Evolutionary conservation across 2,888 invertebrate genomes (phyloP).

Genomic region (Dryocosmus kuriphilus): DNA sequence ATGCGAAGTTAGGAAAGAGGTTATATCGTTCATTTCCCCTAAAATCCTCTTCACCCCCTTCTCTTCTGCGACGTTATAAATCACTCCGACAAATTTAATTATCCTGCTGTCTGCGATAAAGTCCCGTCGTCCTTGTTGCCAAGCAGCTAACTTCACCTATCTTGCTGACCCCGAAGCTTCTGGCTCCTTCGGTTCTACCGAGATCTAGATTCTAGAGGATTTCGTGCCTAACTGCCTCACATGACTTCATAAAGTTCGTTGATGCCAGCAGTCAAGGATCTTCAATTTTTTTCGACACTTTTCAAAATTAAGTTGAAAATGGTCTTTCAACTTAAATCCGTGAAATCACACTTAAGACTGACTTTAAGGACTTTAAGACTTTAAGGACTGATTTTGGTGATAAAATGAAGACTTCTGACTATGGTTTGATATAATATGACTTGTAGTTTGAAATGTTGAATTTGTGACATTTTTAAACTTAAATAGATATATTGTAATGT

Average conservation of each 20-base stretch:
- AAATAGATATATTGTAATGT: too few species aligned
- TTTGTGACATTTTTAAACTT: too few species aligned
- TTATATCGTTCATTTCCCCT: slow-evolving; percentile 41
- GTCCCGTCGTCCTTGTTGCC: slow-evolving; percentile 68
- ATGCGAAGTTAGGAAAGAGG: slow-evolving; percentile 14
- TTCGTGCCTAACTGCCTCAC: slow-evolving; percentile 22
- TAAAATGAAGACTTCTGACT: too few species aligned
- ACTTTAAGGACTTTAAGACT: too few species aligned
- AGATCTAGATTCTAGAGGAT: slow-evolving; percentile 30
- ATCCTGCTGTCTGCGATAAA: slow-evolving; percentile 81
- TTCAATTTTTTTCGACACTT: not conserved
- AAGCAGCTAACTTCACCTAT: slow-evolving; percentile 64
- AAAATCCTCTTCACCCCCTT: slow-evolving; percentile 40
- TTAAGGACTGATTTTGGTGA: too few species aligned
- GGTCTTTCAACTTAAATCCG: too few species aligned
- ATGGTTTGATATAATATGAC: too few species aligned
- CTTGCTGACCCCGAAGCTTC: slow-evolving; percentile 66
- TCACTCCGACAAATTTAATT: slow-evolving; percentile 81
- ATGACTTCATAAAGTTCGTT: slow-evolving; percentile 1
- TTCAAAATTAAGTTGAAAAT: not conserved
- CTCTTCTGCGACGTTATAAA: slow-evolving; percentile 77
- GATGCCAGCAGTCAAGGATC: not conserved
- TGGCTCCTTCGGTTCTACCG: slow-evolving; percentile 52
- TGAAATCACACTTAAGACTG: too few species aligned
- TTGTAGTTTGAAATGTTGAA: too few species aligned